phyloP scores from a whole-genome alignment of 2,113 vertebrate species.

The Apeltes quadracus region DNA sequence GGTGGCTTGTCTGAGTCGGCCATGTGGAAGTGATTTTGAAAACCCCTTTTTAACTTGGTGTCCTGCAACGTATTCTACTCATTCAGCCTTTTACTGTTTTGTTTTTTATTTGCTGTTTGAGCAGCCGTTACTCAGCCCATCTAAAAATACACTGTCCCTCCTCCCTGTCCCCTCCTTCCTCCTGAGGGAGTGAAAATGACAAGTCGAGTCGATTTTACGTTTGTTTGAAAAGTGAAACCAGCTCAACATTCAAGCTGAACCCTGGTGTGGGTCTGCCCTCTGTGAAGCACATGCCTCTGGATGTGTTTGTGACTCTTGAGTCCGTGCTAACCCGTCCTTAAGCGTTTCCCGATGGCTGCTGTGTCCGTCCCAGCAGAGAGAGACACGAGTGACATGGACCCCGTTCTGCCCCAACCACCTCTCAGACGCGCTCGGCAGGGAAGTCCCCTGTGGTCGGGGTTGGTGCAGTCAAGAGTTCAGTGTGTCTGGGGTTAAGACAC shows the following conservation, averaged over 20 bases:
- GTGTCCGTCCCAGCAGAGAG: constrained; percentile 13
- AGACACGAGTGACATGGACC: constrained; percentile 17
- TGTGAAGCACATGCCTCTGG: constrained; percentile 5
- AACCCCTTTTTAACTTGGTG: constrained; percentile 38
- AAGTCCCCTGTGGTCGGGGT: constrained; percentile 37
- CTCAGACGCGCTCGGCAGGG: neutral
- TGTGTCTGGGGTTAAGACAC: constrained; percentile 24
- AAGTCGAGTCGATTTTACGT: constrained; percentile 11
- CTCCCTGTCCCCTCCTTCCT: constrained; percentile 18
- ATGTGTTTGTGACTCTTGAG: constrained; percentile 18
- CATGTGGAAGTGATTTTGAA: constrained; percentile 79
- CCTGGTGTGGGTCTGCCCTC: neutral
- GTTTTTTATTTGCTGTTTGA: constrained; percentile 53
- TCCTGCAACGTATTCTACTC: constrained; percentile 30
- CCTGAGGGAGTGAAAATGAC: constrained; percentile 47
- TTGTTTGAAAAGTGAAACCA: neutral
- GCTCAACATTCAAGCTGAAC: neutral
- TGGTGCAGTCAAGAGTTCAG: constrained; percentile 40
- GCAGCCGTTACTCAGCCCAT: constrained; percentile 67
- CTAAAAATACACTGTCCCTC: constrained; percentile 61
- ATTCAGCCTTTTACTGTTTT: constrained; percentile 24
- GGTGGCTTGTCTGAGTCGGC: constrained; percentile 53
- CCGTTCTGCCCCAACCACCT: constrained; percentile 8
- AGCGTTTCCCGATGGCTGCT: constrained; percentile 45
- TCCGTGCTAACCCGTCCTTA: constrained; percentile 11